These are phyloP conservation scores for Himalopsyche tibetana DNA, from an alignment of 2,888 invertebrate species.

Conservation along the genomic window DNA sequence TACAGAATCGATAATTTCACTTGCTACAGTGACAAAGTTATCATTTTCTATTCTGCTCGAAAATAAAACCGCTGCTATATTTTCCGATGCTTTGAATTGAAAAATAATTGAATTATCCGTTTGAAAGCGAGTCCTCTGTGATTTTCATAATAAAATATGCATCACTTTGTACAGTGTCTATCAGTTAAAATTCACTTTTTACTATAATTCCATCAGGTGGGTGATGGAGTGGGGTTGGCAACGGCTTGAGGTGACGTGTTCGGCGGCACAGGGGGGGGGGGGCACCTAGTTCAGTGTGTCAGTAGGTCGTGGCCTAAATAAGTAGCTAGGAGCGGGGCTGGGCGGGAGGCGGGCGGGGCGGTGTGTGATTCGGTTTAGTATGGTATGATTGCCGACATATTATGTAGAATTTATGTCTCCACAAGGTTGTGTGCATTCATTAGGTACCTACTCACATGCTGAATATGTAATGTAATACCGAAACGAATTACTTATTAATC, in stretches of 20 bases:
- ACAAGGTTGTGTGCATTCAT: slow-evolving; percentile 34
- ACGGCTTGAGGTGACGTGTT: slow-evolving; percentile 33
- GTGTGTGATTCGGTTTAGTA: slow-evolving; percentile 19
- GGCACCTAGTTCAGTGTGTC: slow-evolving; percentile 54
- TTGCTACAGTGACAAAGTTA: no score
- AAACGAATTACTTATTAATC: background rate
- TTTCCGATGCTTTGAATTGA: no score
- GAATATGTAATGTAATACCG: slow-evolving; percentile 11
- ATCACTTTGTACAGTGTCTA: background rate
- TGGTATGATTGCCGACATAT: slow-evolving; percentile 31
- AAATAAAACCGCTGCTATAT: no score
- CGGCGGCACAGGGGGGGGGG: slow-evolving; percentile 25
- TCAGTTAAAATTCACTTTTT: background rate
- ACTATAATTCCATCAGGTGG: slow-evolving; percentile 35
- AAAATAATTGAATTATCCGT: no score
- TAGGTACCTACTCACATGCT: background rate
- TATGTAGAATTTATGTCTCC: slow-evolving; percentile 31
- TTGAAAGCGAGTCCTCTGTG: no score
- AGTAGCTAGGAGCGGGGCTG: slow-evolving; percentile 36
- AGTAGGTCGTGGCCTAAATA: slow-evolving; percentile 58
- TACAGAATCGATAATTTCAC: no score
- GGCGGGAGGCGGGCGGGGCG: background rate
- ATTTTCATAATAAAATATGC: no score
- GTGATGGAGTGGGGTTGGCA: slow-evolving; percentile 11
- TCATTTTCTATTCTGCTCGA: no score